phyloP scores from a whole-genome alignment of 2,113 vertebrate species.

The Parus major region DNA sequence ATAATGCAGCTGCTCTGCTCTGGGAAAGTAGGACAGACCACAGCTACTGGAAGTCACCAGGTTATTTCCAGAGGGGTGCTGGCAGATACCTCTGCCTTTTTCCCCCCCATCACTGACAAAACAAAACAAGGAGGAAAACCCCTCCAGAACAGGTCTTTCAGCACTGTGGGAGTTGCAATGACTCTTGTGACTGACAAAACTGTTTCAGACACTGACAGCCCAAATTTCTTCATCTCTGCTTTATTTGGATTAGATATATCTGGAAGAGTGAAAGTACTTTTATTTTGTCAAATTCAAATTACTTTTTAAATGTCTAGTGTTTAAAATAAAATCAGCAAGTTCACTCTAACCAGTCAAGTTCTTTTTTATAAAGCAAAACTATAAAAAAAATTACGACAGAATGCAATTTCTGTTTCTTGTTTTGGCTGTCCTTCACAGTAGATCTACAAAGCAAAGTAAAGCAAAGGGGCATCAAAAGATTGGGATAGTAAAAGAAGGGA shows the following conservation, averaged over 20 bases:
- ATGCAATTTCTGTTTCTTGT: neutral
- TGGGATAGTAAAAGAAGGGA: neutral
- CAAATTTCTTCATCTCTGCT: neutral
- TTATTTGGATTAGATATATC: neutral
- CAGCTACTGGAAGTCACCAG: neutral
- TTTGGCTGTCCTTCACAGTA: neutral
- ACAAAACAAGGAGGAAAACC: neutral
- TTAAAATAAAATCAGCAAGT: conserved; percentile 1
- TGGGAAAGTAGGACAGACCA: conserved; percentile 13
- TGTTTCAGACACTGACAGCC: neutral
- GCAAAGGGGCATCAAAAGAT: neutral
- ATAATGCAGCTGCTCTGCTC: conserved; percentile 23
- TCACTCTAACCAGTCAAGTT: neutral
- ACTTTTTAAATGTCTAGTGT: neutral
- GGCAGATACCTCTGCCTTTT: neutral
- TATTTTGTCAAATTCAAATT: neutral
- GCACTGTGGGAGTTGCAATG: neutral
- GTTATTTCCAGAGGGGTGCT: neutral
- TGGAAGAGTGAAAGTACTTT: neutral
- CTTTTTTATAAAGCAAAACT: neutral
- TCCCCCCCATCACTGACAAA: neutral
- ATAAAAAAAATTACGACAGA: neutral
- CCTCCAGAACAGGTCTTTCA: neutral
- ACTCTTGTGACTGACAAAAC: neutral
- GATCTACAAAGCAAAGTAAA: neutral